Percentiles rank a stretch among this genome's conserved stretches.
phyloP scores from a whole-genome alignment of 2,113 vertebrate species.

The Xenopus laevis region DNA sequence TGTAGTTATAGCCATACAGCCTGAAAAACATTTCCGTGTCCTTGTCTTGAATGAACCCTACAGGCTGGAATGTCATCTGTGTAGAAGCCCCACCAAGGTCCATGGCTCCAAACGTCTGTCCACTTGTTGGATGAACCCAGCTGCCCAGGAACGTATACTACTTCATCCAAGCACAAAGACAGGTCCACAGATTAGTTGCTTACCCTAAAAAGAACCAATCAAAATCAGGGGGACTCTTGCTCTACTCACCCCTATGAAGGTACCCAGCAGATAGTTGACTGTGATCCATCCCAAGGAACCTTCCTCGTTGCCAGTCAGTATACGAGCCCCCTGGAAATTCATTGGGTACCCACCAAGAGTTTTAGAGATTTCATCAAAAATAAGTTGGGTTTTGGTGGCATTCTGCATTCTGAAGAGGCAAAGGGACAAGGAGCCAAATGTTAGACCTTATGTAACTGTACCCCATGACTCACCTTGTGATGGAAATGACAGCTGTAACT shows the following conservation, averaged over 20 bases:
- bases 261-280: slow-evolving; percentile 80
- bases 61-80: slow-evolving; percentile 66
- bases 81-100: slow-evolving; percentile 74
- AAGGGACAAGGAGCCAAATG: background rate
- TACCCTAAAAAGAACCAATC: background rate
- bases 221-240: background rate
- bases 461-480: too few species aligned
- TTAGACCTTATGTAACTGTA: too few species aligned
- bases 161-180: slow-evolving; percentile 3
- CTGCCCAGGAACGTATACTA: slow-evolving; percentile 60
- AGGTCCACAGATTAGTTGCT: background rate
- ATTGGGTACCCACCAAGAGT: slow-evolving; percentile 74
- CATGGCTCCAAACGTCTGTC: slow-evolving; percentile 58
- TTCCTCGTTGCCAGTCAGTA: slow-evolving; percentile 75
- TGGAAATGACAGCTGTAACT: too few species aligned
- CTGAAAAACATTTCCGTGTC: slow-evolving; percentile 45
- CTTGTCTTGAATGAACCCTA: slow-evolving; percentile 22
- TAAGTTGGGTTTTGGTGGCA: slow-evolving; percentile 49
- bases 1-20: slow-evolving; percentile 63
- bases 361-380: slow-evolving; percentile 66
- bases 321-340: slow-evolving; percentile 65
- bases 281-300: slow-evolving; percentile 84
- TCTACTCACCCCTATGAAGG: slow-evolving; percentile 76
- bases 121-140: slow-evolving; percentile 59
- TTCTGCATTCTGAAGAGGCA: slow-evolving; percentile 51